phyloP scores from a whole-genome alignment of 2,888 invertebrate species.

The Agrochola macilenta region DNA sequence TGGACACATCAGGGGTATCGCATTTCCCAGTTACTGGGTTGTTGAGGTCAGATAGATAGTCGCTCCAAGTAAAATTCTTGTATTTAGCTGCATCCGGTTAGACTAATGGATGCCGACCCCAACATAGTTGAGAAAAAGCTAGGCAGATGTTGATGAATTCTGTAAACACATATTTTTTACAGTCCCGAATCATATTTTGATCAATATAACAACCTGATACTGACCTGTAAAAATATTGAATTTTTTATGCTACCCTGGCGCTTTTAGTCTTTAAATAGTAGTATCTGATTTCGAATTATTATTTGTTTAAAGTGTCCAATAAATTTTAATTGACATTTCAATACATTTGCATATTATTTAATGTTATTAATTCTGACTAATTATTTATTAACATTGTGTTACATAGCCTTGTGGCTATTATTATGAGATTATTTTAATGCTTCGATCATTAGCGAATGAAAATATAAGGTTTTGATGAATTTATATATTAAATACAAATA shows the following conservation, averaged over 20 bases:
- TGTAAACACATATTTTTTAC: no score
- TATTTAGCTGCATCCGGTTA: no score
- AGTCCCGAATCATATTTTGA: no score
- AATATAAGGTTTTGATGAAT: background rate
- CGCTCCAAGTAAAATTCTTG: no score
- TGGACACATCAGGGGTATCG: no score
- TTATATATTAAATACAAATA: background rate
- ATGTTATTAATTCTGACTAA: background rate
- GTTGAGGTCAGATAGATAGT: no score
- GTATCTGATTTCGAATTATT: background rate
- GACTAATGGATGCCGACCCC: no score
- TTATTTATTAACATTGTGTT: background rate
- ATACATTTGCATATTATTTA: constrained; percentile 9
- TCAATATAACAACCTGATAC: background rate
- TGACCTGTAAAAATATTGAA: background rate
- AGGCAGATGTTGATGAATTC: no score
- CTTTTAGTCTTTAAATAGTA: background rate
- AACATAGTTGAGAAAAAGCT: no score
- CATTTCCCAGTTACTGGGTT: no score
- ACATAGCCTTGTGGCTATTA: constrained; percentile 5
- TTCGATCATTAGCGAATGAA: background rate
- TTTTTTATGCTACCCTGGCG: background rate
- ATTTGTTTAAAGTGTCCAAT: background rate
- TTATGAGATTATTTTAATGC: background rate
- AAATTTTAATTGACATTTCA: constrained; percentile 5